Percentiles rank a stretch among this genome's conserved stretches.
phyloP scores from a whole-genome alignment of 2,888 invertebrate genomes.

The Lamellibrachia columna region DNA sequence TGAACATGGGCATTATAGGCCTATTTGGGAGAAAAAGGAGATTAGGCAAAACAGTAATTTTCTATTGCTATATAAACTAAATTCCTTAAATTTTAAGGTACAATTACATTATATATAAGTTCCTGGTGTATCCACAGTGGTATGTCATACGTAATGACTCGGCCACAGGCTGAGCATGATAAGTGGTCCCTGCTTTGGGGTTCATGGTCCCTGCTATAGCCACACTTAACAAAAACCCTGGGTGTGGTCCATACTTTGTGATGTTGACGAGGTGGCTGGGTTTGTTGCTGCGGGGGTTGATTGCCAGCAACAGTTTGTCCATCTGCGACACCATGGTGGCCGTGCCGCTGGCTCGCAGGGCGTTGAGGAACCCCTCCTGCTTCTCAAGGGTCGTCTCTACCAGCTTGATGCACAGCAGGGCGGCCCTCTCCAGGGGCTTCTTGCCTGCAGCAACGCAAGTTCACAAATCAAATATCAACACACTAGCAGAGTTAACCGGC shows the following conservation, averaged over 20 bases:
- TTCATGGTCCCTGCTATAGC: background rate
- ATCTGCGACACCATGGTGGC: slow-evolving; percentile 77
- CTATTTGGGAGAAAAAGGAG: too few relatives aligned
- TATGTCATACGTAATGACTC: too few relatives aligned
- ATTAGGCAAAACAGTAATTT: too few relatives aligned
- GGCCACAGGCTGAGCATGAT: too few relatives aligned
- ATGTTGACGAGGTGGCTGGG: slow-evolving; percentile 83
- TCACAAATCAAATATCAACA: too few relatives aligned
- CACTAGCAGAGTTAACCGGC: too few relatives aligned
- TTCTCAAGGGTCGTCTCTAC: slow-evolving; percentile 78
- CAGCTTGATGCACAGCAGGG: slow-evolving; percentile 78
- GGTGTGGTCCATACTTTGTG: slow-evolving; percentile 69
- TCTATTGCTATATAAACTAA: too few relatives aligned
- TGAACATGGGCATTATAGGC: too few relatives aligned
- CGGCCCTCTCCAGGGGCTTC: slow-evolving; percentile 71
- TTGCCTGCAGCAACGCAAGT: slow-evolving; percentile 30
- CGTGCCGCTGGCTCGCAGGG: slow-evolving; percentile 69
- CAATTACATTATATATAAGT: too few relatives aligned
- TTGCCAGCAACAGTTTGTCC: slow-evolving; percentile 82
- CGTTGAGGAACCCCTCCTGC: slow-evolving; percentile 78
- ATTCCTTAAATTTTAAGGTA: too few relatives aligned
- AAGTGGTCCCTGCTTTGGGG: too few relatives aligned
- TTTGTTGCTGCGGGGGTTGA: slow-evolving; percentile 79
- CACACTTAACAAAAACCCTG: background rate
- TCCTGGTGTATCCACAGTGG: too few relatives aligned